Evolutionary conservation across 1,140 invertebrate genomes (phyloP).

Genomic region (Arctopsyche grandis): DNA sequence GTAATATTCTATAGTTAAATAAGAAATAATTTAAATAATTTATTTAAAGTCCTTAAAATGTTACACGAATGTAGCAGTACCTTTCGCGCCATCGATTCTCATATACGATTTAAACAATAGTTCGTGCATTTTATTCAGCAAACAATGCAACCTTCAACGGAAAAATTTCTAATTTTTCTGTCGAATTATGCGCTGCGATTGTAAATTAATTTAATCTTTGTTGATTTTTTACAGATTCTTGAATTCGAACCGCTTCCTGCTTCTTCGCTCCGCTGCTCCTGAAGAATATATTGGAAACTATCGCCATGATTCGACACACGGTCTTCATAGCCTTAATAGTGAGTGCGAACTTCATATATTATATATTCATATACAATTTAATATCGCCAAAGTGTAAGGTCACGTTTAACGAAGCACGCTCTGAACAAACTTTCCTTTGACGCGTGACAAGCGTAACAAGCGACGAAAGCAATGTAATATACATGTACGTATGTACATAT

Average conservation of each 20-base stretch:
- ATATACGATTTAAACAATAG: no score
- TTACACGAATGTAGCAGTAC: no score
- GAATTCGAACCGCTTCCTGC: neutral
- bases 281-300: constrained; percentile 2
- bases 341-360: neutral
- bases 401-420: neutral
- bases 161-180: neutral
- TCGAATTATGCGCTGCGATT: neutral
- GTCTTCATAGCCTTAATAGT: neutral
- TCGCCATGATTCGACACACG: constrained; percentile 15
- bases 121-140: neutral
- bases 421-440: neutral
- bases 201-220: neutral
- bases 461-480: no score
- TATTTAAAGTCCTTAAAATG: no score
- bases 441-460: neutral
- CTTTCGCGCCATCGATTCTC: no score
- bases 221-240: constrained; percentile 1
- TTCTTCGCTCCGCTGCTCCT: neutral
- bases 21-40: no score
- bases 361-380: neutral
- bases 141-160: neutral
- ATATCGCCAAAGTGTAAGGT: neutral
- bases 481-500: no score
- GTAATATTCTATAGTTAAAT: no score